A percentile compares a stretch with the other conserved stretches of the same genome.
Evolutionary conservation across 2,113 vertebrate species (phyloP).

Genomic region (Tiliqua scincoides): DNA sequence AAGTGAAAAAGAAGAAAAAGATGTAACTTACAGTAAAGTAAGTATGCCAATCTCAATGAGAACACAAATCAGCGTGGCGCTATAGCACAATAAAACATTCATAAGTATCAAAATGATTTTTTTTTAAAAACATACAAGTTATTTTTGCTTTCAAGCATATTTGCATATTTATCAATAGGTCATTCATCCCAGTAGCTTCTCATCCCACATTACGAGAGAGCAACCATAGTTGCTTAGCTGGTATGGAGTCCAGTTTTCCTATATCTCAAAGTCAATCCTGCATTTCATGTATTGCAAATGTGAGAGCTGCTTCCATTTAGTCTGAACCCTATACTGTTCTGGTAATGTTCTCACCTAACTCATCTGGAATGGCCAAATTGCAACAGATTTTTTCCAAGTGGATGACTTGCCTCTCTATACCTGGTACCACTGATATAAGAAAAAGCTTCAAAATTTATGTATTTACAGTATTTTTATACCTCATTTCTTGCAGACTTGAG

Average conservation of each 20-base stretch:
- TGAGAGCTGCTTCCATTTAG: neutral
- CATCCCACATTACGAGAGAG: neutral
- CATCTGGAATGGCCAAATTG: neutral
- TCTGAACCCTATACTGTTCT: no score
- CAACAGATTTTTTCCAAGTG: neutral
- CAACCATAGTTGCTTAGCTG: neutral
- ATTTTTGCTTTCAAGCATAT: neutral
- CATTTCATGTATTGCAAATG: neutral
- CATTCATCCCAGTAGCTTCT: no score
- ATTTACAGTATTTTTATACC: neutral
- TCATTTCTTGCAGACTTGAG: no score
- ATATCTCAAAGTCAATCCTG: neutral
- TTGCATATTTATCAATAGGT: neutral
- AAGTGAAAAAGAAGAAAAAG: no score
- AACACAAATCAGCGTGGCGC: neutral
- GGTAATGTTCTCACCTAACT: neutral
- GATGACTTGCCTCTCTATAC: neutral
- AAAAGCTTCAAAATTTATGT: neutral
- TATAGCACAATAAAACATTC: neutral
- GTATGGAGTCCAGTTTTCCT: neutral
- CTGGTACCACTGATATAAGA: neutral
- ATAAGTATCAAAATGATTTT: neutral
- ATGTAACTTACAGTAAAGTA: neutral
- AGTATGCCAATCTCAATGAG: neutral
- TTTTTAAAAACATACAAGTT: neutral